Evolutionary conservation across 2,888 invertebrate species (phyloP).

Genomic region (Drosophila kambysellisi): DNA sequence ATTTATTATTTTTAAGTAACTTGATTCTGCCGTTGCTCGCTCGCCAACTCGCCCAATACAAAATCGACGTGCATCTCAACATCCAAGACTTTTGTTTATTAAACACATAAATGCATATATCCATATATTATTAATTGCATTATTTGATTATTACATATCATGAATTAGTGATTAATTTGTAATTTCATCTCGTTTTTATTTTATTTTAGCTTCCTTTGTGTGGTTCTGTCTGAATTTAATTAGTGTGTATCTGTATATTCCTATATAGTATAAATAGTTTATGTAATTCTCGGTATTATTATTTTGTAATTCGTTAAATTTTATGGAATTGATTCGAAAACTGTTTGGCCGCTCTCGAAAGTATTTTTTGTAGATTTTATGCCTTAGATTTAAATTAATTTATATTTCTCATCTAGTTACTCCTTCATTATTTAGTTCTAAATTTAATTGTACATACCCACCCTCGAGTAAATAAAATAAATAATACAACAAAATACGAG

Average conservation of each 20-base stretch:
- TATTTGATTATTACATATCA: conserved; percentile 45
- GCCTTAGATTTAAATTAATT: conserved; percentile 57
- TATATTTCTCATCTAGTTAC: conserved; percentile 55
- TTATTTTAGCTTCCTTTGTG: conserved; percentile 2
- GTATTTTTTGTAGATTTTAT: conserved; percentile 65
- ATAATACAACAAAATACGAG: conserved; percentile 35
- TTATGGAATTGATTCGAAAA: conserved; percentile 66
- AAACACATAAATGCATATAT: conserved; percentile 29
- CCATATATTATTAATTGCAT: conserved; percentile 35
- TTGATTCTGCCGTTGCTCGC: conserved; percentile 55
- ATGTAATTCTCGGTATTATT: conserved; percentile 73
- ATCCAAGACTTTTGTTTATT: conserved; percentile 77
- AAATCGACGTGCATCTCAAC: conserved; percentile 74
- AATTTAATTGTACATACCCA: conserved; percentile 61
- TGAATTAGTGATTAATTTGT: conserved; percentile 46
- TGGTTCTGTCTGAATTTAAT: conserved; percentile 24
- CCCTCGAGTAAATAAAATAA: conserved; percentile 57
- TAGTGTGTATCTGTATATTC: conserved; percentile 35
- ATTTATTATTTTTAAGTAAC: conserved; percentile 21
- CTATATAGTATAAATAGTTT: conserved; percentile 45
- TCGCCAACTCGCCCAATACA: conserved; percentile 58
- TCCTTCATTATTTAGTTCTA: conserved; percentile 66
- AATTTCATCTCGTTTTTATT: conserved; percentile 18
- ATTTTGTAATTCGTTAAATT: conserved; percentile 65
- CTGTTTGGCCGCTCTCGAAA: conserved; percentile 46